Evolutionary conservation across 2,113 vertebrate genomes (phyloP), one percentile per base, ranked within the genome.

Genomic region (Microtus montanus): DNA sequence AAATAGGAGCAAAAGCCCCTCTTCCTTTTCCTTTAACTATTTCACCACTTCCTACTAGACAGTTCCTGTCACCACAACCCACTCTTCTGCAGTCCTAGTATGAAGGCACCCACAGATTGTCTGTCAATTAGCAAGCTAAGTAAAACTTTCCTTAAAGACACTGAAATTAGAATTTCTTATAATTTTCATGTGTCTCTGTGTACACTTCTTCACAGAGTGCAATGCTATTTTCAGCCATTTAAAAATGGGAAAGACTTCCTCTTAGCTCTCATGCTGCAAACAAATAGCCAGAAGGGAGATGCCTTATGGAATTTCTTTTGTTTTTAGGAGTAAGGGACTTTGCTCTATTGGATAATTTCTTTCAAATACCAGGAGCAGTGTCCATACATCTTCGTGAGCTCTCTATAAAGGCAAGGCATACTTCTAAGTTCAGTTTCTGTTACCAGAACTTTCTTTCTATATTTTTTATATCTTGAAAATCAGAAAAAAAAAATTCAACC

Each of bases 221-320:
- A 82, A 58, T 38, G 66, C 88, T 41, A 30, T 66, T 93, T 91
- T 79, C n/a, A 95, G 33, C 19, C 49, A 71, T 64, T 94, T 92
- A 58, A 74, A 80, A 70, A 11, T 66, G 66, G 22, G 28, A 58
- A 71, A 89, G 73, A 0, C 0, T 14, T 89, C 71, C 26, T 82
- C 19, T 82, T 64, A 64, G 12, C 19, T 86, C 26, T 54, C 19
- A 93, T 22, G 2, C 2, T 77, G 3, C 68, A 35, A 82, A 74
- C 63, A 66, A 49, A 47, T 1, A 35, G 3, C 1, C 28, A 9
- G 47, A 15, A 28, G 7, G 2, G 9, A 64, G 38, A 14, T 28
- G 1, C 7, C 2, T 54, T 30, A 38, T 86, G 4, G 35, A 84
- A n/a, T 10, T 68, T 82, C 8, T 44, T 30, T 49, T 61, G 5